Conservation (phyloP, 2,888 invertebrate species). For the Hemaris fuciformis region DNA sequence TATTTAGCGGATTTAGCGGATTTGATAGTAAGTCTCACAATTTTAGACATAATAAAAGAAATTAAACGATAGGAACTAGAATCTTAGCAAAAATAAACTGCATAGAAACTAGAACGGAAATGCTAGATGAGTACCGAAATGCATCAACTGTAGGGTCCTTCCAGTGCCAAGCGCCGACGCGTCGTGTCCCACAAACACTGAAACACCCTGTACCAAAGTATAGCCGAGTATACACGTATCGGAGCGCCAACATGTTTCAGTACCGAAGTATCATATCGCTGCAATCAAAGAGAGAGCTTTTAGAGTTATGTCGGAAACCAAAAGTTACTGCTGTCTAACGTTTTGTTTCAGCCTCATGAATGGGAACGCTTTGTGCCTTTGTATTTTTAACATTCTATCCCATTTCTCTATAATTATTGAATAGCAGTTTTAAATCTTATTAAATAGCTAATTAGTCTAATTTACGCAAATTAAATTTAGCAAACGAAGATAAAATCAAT, state of each 20-base stretch:
- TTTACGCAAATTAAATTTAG: not conserved
- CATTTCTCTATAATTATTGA: not conserved
- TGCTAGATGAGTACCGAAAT: slow-evolving; percentile 48
- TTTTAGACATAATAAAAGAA: slow-evolving; percentile 1
- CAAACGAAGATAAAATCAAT: not conserved
- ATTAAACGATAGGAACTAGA: slow-evolving; percentile 18
- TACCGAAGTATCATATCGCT: slow-evolving; percentile 41
- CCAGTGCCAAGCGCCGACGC: slow-evolving; percentile 42
- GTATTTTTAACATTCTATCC: not conserved
- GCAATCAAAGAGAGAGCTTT: slow-evolving; percentile 71
- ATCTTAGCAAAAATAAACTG: slow-evolving; percentile 29
- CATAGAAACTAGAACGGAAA: slow-evolving; percentile 29
- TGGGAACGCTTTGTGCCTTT: slow-evolving; percentile 6
- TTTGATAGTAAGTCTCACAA: no score
- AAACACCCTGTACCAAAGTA: slow-evolving; percentile 19
- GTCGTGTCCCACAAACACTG: slow-evolving; percentile 40
- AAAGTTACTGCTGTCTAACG: slow-evolving; percentile 43
- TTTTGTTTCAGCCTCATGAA: slow-evolving; percentile 27
- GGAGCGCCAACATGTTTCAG: slow-evolving; percentile 9
- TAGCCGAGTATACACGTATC: slow-evolving; percentile 16
- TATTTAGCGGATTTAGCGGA: no score
- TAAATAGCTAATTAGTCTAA: not conserved
- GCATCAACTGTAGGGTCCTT: slow-evolving; percentile 58
- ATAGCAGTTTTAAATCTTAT: not conserved
- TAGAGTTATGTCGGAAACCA: slow-evolving; percentile 37